Percentiles rank a stretch among this genome's conserved stretches.
These are phyloP conservation scores for Girardinichthys multiradiatus DNA, from an alignment of 2,113 vertebrate genomes.

Conservation along the genomic window DNA sequence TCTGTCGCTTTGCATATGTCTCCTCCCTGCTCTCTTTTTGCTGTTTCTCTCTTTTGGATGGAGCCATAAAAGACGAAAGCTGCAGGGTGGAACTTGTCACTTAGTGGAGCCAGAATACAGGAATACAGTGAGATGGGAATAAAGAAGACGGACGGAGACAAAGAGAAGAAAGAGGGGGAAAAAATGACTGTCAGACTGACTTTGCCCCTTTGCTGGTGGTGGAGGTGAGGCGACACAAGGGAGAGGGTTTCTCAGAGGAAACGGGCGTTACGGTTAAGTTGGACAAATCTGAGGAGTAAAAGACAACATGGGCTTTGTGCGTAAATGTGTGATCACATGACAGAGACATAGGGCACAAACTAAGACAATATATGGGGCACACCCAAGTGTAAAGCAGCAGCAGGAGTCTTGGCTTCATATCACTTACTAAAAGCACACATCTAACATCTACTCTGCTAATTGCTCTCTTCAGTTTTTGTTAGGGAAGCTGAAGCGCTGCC, in stretches of 20 bases:
- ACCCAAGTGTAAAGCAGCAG: slow-evolving; percentile 54
- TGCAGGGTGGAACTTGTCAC: slow-evolving; percentile 69
- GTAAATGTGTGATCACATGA: slow-evolving; percentile 35
- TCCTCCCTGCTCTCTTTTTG: slow-evolving; percentile 46
- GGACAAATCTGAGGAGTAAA: slow-evolving; percentile 54
- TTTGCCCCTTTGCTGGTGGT: slow-evolving; percentile 72
- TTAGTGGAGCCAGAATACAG: slow-evolving; percentile 53
- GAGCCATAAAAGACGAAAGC: slow-evolving; percentile 71
- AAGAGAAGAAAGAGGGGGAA: slow-evolving; percentile 34
- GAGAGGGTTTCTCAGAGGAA: slow-evolving; percentile 59
- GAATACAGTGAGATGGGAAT: slow-evolving; percentile 10
- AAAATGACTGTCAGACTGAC: slow-evolving; percentile 71
- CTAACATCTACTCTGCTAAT: slow-evolving; percentile 69
- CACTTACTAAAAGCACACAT: slow-evolving; percentile 45
- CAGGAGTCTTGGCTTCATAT: slow-evolving; percentile 9
- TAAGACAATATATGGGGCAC: slow-evolving; percentile 40
- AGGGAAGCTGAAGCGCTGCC: slow-evolving; percentile 32
- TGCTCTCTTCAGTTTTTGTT: slow-evolving; percentile 70
- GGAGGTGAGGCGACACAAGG: slow-evolving; percentile 44
- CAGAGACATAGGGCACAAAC: slow-evolving; percentile 43
- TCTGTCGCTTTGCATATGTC: slow-evolving; percentile 69
- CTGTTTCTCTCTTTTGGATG: slow-evolving; percentile 53
- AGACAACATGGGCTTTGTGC: slow-evolving; percentile 66
- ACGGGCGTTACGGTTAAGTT: slow-evolving; percentile 53
- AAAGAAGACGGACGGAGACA: slow-evolving; percentile 41